Evolutionary conservation across 2,888 invertebrate species (phyloP).

Genomic region (Syrista parreyssii): DNA sequence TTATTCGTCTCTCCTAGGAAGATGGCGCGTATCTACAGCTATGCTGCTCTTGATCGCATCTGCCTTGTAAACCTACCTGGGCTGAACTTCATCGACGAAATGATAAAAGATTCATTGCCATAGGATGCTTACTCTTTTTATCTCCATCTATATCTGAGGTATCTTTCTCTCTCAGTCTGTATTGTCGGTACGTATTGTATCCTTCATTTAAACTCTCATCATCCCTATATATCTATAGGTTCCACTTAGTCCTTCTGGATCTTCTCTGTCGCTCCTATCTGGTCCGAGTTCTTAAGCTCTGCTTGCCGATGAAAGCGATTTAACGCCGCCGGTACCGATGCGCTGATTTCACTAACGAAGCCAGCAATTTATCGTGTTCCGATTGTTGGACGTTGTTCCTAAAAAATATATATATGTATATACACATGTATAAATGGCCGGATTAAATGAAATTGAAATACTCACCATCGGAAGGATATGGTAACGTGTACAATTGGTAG

Average conservation of each 20-base stretch:
- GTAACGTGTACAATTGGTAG: no score
- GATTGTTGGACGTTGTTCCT: background rate
- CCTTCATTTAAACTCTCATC: background rate
- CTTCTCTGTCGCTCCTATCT: background rate
- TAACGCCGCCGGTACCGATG: conserved; percentile 29
- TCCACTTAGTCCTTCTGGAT: background rate
- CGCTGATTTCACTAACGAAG: conserved; percentile 53
- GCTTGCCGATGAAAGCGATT: conserved; percentile 12
- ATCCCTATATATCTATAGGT: background rate
- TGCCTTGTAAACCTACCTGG: background rate
- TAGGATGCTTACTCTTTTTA: conserved; percentile 3
- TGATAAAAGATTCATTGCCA: conserved; percentile 11
- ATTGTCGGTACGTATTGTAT: background rate
- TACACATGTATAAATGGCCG: background rate
- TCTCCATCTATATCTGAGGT: background rate
- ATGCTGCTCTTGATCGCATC: background rate
- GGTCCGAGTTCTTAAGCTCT: background rate
- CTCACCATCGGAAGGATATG: background rate
- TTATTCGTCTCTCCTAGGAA: conserved; percentile 35
- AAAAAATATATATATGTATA: background rate
- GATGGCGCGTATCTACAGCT: background rate
- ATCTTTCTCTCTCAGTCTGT: background rate
- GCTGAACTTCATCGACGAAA: background rate
- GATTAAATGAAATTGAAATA: background rate
- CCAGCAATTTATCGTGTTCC: conserved; percentile 43